Evolutionary conservation across 2,113 vertebrate species (phyloP).

Genomic region (Tiliqua scincoides): DNA sequence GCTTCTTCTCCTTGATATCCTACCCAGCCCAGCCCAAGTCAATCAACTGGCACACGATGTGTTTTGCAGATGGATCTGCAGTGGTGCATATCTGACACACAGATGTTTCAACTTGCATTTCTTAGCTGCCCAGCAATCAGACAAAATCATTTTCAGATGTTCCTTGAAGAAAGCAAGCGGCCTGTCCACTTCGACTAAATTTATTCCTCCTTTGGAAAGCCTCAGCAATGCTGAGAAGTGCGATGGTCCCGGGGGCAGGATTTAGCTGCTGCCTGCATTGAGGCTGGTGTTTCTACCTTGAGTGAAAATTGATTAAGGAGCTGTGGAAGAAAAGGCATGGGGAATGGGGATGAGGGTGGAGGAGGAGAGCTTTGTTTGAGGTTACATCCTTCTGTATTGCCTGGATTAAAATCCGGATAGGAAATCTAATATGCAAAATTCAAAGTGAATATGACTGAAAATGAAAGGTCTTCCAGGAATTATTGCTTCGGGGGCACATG

Average conservation of each 20-base stretch:
- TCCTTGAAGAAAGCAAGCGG: conserved; percentile 17
- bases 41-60: conserved; percentile 37
- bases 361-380: conserved; percentile 4
- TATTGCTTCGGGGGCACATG: background rate
- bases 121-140: conserved; percentile 49
- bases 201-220: conserved; percentile 26
- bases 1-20: conserved; percentile 35
- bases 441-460: background rate
- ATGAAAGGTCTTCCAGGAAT: background rate
- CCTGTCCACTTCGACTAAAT: conserved; percentile 18
- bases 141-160: conserved; percentile 48
- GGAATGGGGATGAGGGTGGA: background rate
- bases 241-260: background rate
- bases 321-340: conserved; percentile 3
- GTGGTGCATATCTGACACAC: conserved; percentile 29
- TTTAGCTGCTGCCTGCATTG: conserved; percentile 9
- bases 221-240: background rate
- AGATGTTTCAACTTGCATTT: conserved; percentile 62
- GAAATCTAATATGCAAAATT: conserved; percentile 32
- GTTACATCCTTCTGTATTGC: background rate
- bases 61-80: conserved; percentile 47
- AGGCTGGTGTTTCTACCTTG: background rate
- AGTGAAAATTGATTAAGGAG: conserved; percentile 17
- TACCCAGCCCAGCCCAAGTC: conserved; percentile 33
- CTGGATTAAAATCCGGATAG: background rate